phyloP scores from a whole-genome alignment of 2,888 invertebrate species.

The Agrochola circellaris region DNA sequence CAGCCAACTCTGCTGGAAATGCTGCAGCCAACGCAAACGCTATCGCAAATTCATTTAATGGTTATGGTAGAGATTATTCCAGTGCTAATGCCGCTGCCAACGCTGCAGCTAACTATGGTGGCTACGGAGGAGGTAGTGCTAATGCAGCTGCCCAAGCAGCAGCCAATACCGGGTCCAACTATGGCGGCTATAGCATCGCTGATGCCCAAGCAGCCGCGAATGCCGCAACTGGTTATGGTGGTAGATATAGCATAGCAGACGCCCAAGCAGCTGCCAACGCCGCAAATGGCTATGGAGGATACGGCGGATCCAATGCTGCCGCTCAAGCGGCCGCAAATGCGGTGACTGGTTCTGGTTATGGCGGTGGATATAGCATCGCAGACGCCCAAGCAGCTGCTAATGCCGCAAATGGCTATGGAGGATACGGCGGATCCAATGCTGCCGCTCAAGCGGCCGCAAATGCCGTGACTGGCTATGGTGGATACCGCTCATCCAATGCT shows the following conservation, averaged over 20 bases:
- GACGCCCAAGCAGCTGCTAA: slow-evolving; percentile 38
- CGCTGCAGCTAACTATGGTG: slow-evolving; percentile 12
- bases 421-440: no score
- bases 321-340: slow-evolving; percentile 31
- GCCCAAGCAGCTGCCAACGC: slow-evolving; percentile 35
- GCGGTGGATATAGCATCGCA: slow-evolving; percentile 16
- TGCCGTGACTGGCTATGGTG: slow-evolving; percentile 7
- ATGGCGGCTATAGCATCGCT: slow-evolving; percentile 19
- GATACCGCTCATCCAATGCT: no score
- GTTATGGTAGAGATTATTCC: slow-evolving; percentile 33
- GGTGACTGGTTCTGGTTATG: not conserved
- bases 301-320: slow-evolving; percentile 36
- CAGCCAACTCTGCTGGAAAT: slow-evolving; percentile 25
- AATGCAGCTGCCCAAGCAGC: slow-evolving; percentile 40
- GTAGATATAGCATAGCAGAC: slow-evolving; percentile 45
- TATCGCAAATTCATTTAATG: slow-evolving; percentile 24
- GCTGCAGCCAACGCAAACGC: slow-evolving; percentile 44
- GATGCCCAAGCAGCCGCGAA: slow-evolving; percentile 38
- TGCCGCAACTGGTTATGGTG: not conserved
- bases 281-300: slow-evolving; percentile 25
- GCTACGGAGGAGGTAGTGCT: slow-evolving; percentile 23
- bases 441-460: slow-evolving; percentile 36
- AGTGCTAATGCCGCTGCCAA: slow-evolving; percentile 40
- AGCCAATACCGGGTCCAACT: slow-evolving; percentile 7
- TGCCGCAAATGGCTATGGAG: not conserved